Conservation (phyloP, 2,797 vertebrate genomes). For the Eidolon dupreanum region DNA sequence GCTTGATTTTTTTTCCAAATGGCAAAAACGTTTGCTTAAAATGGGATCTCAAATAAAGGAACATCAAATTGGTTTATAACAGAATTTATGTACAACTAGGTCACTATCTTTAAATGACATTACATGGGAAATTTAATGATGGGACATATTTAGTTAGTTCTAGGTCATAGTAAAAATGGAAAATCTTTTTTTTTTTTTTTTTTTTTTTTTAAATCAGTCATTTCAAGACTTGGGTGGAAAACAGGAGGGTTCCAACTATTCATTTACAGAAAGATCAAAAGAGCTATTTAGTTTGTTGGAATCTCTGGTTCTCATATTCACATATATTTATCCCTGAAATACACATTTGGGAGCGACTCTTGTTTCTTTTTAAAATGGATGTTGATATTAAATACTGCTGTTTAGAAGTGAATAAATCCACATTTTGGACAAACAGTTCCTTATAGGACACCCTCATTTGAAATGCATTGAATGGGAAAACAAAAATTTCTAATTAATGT, state of each 20-base stretch:
- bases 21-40: background rate
- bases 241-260: background rate
- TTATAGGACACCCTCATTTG: conserved; percentile 87
- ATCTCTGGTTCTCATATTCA: conserved; percentile 32
- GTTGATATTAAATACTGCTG: conserved; percentile 73
- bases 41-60: conserved; percentile 20
- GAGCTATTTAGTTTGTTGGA: conserved; percentile 31
- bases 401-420: conserved; percentile 82
- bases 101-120: conserved; percentile 44
- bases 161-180: conserved; percentile 32
- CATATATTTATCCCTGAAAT: conserved; percentile 60
- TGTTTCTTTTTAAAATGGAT: conserved; percentile 64
- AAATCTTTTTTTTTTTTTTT: background rate
- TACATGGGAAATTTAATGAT: background rate
- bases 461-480: conserved; percentile 89
- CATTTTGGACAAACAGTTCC: conserved; percentile 83
- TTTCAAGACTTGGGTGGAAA: background rate
- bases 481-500: conserved; percentile 92
- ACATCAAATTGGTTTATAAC: background rate
- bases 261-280: conserved; percentile 5
- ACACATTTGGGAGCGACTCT: conserved; percentile 59
- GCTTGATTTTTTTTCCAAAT: background rate
- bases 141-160: background rate
- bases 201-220: background rate
- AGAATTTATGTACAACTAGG: background rate